Percentiles rank a stretch among this genome's conserved stretches.
phyloP scores from a whole-genome alignment of 2,113 vertebrate genomes.

The Anas platyrhynchos region DNA sequence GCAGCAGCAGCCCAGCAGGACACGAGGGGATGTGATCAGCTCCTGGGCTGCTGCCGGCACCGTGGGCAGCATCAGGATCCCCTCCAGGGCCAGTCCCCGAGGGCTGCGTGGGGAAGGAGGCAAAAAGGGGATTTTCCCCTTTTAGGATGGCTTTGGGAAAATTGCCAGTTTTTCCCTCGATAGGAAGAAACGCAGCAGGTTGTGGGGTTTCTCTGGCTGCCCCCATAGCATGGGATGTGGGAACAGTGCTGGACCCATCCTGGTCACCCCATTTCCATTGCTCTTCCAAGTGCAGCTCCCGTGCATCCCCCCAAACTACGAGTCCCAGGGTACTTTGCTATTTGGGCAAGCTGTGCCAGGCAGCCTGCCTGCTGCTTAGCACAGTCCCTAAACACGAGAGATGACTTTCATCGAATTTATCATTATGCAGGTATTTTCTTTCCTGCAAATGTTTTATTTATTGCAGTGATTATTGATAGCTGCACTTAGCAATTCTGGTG shows the following conservation, averaged over 20 bases:
- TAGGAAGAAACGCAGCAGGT: neutral
- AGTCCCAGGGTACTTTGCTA: neutral
- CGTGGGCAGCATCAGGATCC: fast-evolving
- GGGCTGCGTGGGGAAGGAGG: neutral
- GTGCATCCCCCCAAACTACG: neutral
- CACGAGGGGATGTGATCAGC: fast-evolving
- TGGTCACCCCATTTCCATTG: fast-evolving
- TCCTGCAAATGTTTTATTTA: constrained; percentile 40
- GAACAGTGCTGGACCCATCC: neutral
- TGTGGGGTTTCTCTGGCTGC: neutral
- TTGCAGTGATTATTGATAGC: constrained; percentile 29
- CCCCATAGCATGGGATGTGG: fast-evolving
- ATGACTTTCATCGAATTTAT: neutral
- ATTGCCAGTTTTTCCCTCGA: neutral
- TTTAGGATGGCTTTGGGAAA: neutral
- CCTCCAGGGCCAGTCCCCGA: fast-evolving
- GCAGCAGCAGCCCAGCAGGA: neutral
- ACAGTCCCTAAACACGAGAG: neutral
- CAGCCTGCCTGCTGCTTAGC: neutral
- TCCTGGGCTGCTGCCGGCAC: neutral
- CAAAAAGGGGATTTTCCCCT: neutral
- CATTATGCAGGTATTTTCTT: constrained; percentile 38
- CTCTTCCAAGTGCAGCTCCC: neutral
- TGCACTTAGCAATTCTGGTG: neutral
- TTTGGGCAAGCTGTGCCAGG: neutral